phyloP scores from a whole-genome alignment of 2,113 vertebrate species.

The Hippoglossus stenolepis region DNA sequence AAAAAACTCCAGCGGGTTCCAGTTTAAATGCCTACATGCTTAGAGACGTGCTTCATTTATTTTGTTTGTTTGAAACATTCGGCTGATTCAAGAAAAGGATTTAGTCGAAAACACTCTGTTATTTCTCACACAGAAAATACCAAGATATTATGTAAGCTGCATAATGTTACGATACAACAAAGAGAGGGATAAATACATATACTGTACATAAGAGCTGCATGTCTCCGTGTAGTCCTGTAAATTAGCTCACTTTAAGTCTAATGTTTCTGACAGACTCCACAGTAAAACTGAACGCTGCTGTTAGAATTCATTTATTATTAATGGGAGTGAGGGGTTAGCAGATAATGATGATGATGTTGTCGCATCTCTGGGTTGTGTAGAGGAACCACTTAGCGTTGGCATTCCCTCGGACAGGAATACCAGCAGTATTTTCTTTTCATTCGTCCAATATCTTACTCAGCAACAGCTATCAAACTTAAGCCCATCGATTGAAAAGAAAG shows the following conservation, averaged over 20 bases:
- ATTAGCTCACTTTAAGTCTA: slow-evolving; percentile 62
- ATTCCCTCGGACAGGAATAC: slow-evolving; percentile 8
- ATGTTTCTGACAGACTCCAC: slow-evolving; percentile 57
- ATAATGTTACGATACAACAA: slow-evolving; percentile 19
- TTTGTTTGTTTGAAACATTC: slow-evolving; percentile 41
- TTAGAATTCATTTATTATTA: slow-evolving; percentile 78
- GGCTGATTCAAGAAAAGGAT: slow-evolving; percentile 21
- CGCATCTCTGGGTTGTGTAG: slow-evolving; percentile 36
- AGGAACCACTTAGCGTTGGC: slow-evolving; percentile 43
- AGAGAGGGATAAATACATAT: too few relatives aligned
- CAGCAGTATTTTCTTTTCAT: slow-evolving; percentile 7
- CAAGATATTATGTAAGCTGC: background rate
- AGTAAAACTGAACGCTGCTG: slow-evolving; percentile 64
- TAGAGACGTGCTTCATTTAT: slow-evolving; percentile 51
- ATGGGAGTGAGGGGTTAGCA: slow-evolving; percentile 64
- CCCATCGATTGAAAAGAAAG: background rate
- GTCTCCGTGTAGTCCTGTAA: slow-evolving; percentile 21
- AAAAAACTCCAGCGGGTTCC: slow-evolving; percentile 46
- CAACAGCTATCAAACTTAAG: background rate
- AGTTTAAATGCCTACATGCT: slow-evolving; percentile 73
- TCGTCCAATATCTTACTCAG: slow-evolving; percentile 1
- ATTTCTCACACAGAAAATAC: slow-evolving; percentile 12
- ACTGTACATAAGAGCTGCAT: background rate
- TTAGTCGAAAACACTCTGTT: background rate
- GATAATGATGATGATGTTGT: slow-evolving; percentile 54